Conservation (phyloP, 92 coral and sea anemone species). For the Muricea muricata region DNA sequence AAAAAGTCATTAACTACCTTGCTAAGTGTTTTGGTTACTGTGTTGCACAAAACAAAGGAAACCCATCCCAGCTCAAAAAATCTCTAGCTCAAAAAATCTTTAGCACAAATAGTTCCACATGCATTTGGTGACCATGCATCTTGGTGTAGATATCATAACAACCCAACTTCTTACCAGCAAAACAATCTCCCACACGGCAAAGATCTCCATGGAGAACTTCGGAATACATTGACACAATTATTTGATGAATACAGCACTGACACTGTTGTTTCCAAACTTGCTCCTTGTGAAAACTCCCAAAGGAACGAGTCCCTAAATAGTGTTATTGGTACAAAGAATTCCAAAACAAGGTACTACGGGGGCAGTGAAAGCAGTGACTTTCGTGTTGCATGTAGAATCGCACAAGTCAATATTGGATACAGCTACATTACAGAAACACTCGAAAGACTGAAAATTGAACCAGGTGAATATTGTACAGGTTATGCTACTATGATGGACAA, state of each 20-base stretch:
- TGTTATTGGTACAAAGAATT: neutral
- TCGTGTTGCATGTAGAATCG: neutral
- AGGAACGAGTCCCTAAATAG: neutral
- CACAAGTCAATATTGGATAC: slow-evolving; percentile 54
- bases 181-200: neutral
- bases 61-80: neutral
- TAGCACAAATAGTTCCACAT: slow-evolving; percentile 21
- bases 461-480: neutral
- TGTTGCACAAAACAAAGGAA: slow-evolving; percentile 38
- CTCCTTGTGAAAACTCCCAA: slow-evolving; percentile 34
- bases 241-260: slow-evolving; percentile 29
- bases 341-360: neutral
- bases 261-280: slow-evolving; percentile 9
- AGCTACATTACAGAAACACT: slow-evolving; percentile 6
- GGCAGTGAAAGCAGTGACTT: slow-evolving; percentile 18
- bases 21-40: slow-evolving; percentile 37
- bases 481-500: neutral
- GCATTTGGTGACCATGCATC: slow-evolving; percentile 48
- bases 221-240: neutral
- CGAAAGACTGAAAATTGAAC: neutral
- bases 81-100: neutral
- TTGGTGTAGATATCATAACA: slow-evolving; percentile 58
- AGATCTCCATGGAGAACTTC: neutral
- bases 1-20: slow-evolving; percentile 39
- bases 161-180: neutral